Base-by-base conservation (phyloP, 2,888 invertebrate genomes). In the Agrypnus murinus region DNA sequence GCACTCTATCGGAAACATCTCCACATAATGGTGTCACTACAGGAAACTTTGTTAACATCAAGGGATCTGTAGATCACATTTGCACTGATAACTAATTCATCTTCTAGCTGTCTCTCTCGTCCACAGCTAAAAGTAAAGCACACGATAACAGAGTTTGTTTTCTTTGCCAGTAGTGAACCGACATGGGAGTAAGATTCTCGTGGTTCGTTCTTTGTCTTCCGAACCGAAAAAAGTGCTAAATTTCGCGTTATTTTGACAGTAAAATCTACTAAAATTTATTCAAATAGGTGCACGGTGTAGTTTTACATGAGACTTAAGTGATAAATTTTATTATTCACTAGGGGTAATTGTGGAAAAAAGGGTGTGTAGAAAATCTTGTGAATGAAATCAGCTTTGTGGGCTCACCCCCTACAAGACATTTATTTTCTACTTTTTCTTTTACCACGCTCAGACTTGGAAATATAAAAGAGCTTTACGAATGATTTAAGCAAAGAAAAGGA, bases 101-200 rank as follows among this genome's bases (percentile, higher is more conserved):
- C 46, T 31, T 50, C 6, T 31, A 50, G 50, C 25, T 25, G 50
- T 25, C 50, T 25, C 50, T 50, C 9, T 50, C n/a, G 25, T 50
- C 12, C 50, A 31, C 31, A 1, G 12, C 10, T 5, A 25, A n/a
- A 7, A 31, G 12, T 12, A 12, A 0, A 31, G 31, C 50, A 50
- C 50, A 40, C 25, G 53, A 38, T 60, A 43, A 65, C 55, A 31
- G 55, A 31, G 58, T 66, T 71, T 71, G 77, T 79, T 81, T 81
- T 81, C 81, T 79, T 80, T 79, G 78, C 78, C 80, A 78, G 79
- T 77, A 79, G 78, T 78, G 71, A 76, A 76, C 76, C 78, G 77
- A 78, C 77, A 74, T 77, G 76, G 77, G 74, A 69, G 77, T 77
- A 73, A 74, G 76, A 71, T 75, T 74, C 76, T 76, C 74, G 74